Evolutionary conservation across 2,797 vertebrate species (phyloP), one percentile per base, ranked within the genome.

Genomic region (Helostoma temminkii): DNA sequence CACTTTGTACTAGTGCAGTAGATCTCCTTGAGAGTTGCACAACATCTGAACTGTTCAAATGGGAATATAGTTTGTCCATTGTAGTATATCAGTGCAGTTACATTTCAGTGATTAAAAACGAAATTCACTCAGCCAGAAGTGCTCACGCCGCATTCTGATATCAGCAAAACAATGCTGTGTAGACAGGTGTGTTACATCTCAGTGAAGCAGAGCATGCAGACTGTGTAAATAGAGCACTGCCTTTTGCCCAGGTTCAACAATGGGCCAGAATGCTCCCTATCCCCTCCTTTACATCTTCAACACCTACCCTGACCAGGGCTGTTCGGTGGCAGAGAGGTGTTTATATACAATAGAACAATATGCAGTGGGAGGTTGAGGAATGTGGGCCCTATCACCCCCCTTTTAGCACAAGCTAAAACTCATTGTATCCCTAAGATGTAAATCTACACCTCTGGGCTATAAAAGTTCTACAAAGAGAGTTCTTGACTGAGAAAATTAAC

Each of bases 401-500:
- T 92, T 92, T 90, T 84, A 82, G 70, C 80, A 86, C 85, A 78
- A 86, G 90, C 93, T 85, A 89, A 93, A 88, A 93, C 89, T 93
- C 84, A 88, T 92, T 93, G 89, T 92, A 90, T 92, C 91, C 80
- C 65, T 82, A 91, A 85, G 81, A 84, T 92, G 90, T 93, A 91
- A 93, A 91, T 94, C 92, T 87, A 93, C 93, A 91, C 94, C 94
- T 94, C 93, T 92, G 93, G 88, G 90, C 90, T 91, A 90, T 92
- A 88, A 80, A 92, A 89, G 91, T 84, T 91, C 82, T 82, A 89
- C 93, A 93, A 94, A 93, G 91, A 94, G 86, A 89, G 87, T 92
- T 90, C 89, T 95, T 94, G 88, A 92, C 84, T 74, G 85, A 84
- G 84, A 90, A 93, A 93, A 90, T 83, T 90, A 93, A 93, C 84